Evolutionary conservation across 2,113 vertebrate species (phyloP).

Genomic region (Cyanoderma ruficeps): DNA sequence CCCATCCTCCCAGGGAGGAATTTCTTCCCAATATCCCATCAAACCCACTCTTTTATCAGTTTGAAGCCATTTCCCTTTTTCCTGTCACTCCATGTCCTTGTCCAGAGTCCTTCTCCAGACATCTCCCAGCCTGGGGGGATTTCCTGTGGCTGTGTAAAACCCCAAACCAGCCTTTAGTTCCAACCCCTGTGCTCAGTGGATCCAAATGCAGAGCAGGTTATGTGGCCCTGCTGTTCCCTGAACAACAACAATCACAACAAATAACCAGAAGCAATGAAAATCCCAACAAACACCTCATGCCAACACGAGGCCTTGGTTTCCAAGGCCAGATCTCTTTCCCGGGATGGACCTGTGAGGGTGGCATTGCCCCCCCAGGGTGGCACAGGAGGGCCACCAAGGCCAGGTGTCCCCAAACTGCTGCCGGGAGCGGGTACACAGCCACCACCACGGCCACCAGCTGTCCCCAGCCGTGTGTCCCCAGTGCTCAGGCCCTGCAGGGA

Average conservation of each 20-base stretch:
- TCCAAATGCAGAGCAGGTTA: not conserved
- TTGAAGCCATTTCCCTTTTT: too few species aligned
- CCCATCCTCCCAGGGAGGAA: not conserved
- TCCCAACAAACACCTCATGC: not conserved
- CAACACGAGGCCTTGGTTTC: not conserved
- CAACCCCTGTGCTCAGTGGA: not conserved
- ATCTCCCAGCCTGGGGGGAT: not conserved
- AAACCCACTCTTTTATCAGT: rapidly evolving
- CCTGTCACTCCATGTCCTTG: too few species aligned
- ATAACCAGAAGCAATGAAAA: not conserved
- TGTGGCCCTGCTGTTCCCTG: not conserved
- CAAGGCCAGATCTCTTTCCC: not conserved
- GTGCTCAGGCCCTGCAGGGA: too few species aligned
- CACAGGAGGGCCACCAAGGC: not conserved
- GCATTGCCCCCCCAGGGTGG: not conserved
- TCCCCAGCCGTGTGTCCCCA: too few species aligned
- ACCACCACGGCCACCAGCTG: too few species aligned
- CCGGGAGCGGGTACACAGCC: too few species aligned
- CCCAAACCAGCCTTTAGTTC: not conserved
- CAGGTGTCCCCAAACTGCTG: not conserved
- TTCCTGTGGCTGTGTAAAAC: not conserved
- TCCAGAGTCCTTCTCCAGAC: not conserved
- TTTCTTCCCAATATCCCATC: rapidly evolving
- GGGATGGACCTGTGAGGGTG: not conserved
- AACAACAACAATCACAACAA: not conserved